Evolutionary conservation across 35 echinoderm and acorn worm species (phyloP).

Genomic region (Anneissia japonica): DNA sequence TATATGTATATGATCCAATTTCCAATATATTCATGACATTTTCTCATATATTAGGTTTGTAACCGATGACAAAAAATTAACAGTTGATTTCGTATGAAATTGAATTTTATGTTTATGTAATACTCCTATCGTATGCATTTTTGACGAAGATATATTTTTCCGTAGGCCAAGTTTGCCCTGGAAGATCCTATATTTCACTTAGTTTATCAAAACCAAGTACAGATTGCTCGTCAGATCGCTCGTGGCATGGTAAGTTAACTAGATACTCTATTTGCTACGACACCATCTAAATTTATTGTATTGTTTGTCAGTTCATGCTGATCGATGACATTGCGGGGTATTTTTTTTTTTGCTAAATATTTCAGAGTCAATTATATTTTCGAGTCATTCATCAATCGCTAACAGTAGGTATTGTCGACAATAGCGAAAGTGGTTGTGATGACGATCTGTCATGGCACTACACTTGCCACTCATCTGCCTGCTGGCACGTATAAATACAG

Average conservation of each 20-base stretch:
- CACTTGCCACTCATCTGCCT: no score
- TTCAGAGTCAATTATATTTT: not conserved
- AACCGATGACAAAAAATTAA: no score
- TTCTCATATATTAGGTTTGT: no score
- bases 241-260: conserved; percentile 79
- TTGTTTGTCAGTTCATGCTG: not conserved
- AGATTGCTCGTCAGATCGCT: conserved; percentile 72
- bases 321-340: not conserved
- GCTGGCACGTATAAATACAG: no score
- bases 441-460: not conserved
- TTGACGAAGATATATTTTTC: no score
- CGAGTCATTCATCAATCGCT: no score
- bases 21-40: no score
- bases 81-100: no score
- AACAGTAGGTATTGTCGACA: no score
- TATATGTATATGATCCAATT: no score
- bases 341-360: not conserved
- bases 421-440: not conserved
- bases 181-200: conserved; percentile 66
- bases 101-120: no score
- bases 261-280: not conserved
- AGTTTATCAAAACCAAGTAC: conserved; percentile 31
- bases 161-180: conserved; percentile 11
- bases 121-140: no score
- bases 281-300: not conserved